These are phyloP conservation scores for Isichthys henryi DNA, from an alignment of 2,113 vertebrate species.

Conservation along the genomic window DNA sequence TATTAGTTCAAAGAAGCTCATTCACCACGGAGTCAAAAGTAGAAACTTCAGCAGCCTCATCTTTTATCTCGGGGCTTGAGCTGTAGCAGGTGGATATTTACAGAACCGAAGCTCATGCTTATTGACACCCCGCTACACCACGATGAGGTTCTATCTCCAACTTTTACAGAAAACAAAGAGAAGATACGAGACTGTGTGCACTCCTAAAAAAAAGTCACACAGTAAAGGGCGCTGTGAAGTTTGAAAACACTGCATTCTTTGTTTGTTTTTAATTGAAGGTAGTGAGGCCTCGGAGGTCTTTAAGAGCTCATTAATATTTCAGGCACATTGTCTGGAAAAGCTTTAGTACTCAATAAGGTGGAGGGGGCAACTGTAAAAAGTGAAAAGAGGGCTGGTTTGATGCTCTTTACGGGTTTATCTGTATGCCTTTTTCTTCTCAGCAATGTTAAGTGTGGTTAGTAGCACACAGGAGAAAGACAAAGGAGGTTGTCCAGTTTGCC, in stretches of 20 bases:
- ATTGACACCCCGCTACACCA: conserved; percentile 2
- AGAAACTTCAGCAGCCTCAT: neutral
- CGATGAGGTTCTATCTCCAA: neutral
- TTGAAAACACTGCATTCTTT: conserved; percentile 21
- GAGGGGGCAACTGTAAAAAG: conserved; percentile 36
- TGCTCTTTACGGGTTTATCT: neutral
- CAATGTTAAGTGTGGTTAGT: neutral
- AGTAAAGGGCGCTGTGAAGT: conserved; percentile 11
- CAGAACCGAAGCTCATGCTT: too few species aligned
- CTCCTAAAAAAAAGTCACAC: conserved; percentile 13
- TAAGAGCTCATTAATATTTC: conserved; percentile 46
- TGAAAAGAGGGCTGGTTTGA: conserved; percentile 23
- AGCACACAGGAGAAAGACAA: neutral
- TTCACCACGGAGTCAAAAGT: neutral
- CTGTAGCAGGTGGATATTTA: neutral
- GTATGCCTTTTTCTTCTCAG: neutral
- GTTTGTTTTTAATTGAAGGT: conserved; percentile 41
- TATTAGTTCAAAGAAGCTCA: neutral
- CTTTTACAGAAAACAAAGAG: conserved; percentile 26
- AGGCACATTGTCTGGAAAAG: conserved; percentile 35
- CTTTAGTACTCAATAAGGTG: conserved; percentile 39
- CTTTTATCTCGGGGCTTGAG: neutral
- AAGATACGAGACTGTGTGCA: conserved; percentile 24
- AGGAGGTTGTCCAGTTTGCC: neutral
- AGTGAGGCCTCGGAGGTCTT: conserved; percentile 26